phyloP scores from a whole-genome alignment of 2,113 vertebrate genomes.

The Perca flavescens region DNA sequence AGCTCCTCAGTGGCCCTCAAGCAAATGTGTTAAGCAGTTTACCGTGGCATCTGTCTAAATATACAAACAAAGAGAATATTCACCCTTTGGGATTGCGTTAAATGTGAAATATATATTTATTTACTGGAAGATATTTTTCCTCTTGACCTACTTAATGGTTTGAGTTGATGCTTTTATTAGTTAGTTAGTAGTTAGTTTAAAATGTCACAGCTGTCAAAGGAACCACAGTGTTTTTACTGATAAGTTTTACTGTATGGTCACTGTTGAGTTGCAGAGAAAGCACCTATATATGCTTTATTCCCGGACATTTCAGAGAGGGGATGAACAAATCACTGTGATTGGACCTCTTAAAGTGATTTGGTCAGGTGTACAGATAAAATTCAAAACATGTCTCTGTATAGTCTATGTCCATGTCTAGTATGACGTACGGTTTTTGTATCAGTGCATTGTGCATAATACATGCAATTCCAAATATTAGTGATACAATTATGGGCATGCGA shows the following conservation, averaged over 20 bases:
- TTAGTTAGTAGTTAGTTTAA: not conserved
- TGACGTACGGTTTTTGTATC: not conserved
- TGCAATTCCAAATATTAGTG: not conserved
- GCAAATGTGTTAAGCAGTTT: conserved; percentile 56
- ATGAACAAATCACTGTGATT: not conserved
- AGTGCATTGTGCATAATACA: not conserved
- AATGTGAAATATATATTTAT: conserved; percentile 52
- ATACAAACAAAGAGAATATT: conserved; percentile 47
- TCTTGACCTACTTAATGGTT: conserved; percentile 62
- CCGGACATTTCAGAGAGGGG: not conserved
- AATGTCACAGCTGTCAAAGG: conserved; percentile 25
- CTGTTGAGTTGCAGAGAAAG: not conserved
- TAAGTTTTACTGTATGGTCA: not conserved
- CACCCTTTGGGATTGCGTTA: conserved; percentile 46
- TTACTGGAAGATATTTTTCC: conserved; percentile 32
- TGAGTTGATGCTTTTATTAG: conserved; percentile 40
- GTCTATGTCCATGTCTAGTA: too few relatives aligned
- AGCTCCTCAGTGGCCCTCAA: conserved; percentile 30
- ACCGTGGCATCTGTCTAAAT: conserved; percentile 52
- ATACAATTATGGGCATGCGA: not conserved
- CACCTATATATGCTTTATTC: not conserved
- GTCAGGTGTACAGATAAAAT: not conserved
- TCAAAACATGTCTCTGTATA: not conserved
- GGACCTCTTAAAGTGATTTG: not conserved
- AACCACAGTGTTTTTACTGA: not conserved